Percentiles rank a stretch among this genome's conserved stretches.
phyloP scores from a whole-genome alignment of 2,888 invertebrate genomes.

The Rhabditophanes sp. region DNA sequence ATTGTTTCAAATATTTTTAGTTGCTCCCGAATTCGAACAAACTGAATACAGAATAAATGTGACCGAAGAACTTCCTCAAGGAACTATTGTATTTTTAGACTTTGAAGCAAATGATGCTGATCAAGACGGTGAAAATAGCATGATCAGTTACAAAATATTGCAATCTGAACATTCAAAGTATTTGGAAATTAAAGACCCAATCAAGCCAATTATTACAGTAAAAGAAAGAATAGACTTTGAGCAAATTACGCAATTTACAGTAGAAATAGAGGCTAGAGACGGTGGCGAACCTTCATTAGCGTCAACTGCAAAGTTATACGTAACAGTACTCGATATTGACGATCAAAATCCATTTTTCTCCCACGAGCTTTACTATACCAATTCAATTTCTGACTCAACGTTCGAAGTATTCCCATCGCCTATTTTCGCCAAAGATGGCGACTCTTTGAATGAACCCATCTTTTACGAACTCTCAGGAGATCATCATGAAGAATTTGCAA shows the following conservation, averaged over 20 bases:
- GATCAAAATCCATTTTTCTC: slow-evolving; percentile 33
- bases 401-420: slow-evolving; percentile 17
- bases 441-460: slow-evolving; percentile 28
- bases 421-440: slow-evolving; percentile 29
- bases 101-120: slow-evolving; percentile 36
- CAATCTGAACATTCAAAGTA: slow-evolving; percentile 14
- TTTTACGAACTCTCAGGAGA: slow-evolving; percentile 30
- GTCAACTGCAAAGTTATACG: slow-evolving; percentile 20
- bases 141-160: slow-evolving; percentile 32
- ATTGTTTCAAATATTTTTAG: no score
- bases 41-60: slow-evolving; percentile 26
- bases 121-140: slow-evolving; percentile 38
- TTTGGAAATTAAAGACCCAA: slow-evolving; percentile 30
- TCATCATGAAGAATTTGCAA: slow-evolving; percentile 11
- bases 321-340: slow-evolving; percentile 22
- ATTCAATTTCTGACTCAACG: slow-evolving; percentile 9
- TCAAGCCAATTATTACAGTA: slow-evolving; percentile 25
- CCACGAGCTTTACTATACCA: slow-evolving; percentile 21
- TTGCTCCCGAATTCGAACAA: slow-evolving; percentile 33
- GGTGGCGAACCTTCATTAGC: slow-evolving; percentile 23
- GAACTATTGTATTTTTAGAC: slow-evolving; percentile 33
- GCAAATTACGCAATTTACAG: slow-evolving; percentile 23
- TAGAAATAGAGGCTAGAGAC: slow-evolving; percentile 29
- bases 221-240: slow-evolving; percentile 34
- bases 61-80: slow-evolving; percentile 36